Base-by-base conservation (phyloP, 2,113 vertebrate species). In the Chroicocephalus ridibundus region DNA sequence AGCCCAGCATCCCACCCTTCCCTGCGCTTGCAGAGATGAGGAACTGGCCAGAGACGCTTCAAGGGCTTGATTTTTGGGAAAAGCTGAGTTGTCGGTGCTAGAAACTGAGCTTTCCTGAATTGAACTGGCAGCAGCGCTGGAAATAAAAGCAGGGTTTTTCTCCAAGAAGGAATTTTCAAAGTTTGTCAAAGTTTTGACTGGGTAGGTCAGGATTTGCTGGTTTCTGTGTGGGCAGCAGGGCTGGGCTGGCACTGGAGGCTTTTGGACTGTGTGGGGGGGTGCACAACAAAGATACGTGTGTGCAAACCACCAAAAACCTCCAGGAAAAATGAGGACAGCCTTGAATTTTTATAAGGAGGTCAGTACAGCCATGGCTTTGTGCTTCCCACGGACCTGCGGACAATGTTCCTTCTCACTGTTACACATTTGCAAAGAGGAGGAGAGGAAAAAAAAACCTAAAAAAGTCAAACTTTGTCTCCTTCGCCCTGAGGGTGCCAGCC, bases 361-460 rank as follows among this genome's bases (percentile, higher is more conserved):
- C 54, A 54, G 90, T 70, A 97, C 91, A 97, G 95, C 82, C 65
- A 3, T 13, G 5, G 68, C 95, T 97, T 97, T 97, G 97, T 96
- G 60, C 84, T 84, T 86, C 93, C 94, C 92, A 83, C 87, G 3
- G 82, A 90, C 90, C 93, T 94, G 81, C 6, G 27, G 94, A 97
- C 94, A 96, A 87, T 90, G 79, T 95, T 88, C 89, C 93, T 94
- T 95, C 96, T 97, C 86, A 92, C 55, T 54, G 68, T 80, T 54
- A 49, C 66, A 6, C 86, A 69, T 94, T 96, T 44, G 58, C 78
- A 71, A 93, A 55, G 49, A 21, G 71, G 72, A 95, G 94, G 74
- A 95, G 79, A 95, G 54, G 78, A 6, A 57, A 21, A 78, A 9
- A 57, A 57, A 44, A 54, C 55, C 83, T 46, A 92, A 78, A 92